phyloP scores from a whole-genome alignment of 2,113 vertebrate species.

The Salvelinus fontinalis region DNA sequence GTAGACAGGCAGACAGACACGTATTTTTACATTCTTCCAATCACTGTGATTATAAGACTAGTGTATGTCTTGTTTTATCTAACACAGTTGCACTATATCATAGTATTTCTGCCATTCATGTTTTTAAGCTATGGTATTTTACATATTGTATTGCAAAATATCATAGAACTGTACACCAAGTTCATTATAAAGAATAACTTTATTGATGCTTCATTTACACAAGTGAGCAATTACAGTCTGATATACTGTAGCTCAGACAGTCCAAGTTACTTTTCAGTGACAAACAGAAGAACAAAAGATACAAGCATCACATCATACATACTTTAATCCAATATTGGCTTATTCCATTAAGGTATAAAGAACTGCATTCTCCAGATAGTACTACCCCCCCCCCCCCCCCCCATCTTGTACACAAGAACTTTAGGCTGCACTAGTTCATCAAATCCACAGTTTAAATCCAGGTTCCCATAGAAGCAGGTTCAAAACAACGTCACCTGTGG shows the following conservation, averaged over 20 bases:
- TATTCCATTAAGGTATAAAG: slow-evolving; percentile 10
- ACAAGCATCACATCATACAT: slow-evolving; percentile 48
- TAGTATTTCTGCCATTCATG: no score
- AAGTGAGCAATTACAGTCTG: slow-evolving; percentile 37
- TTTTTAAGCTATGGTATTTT: no score
- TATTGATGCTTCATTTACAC: slow-evolving; percentile 49
- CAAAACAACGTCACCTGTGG: slow-evolving; percentile 11
- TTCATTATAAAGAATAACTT: slow-evolving; percentile 52
- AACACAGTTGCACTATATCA: no score
- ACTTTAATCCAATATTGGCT: slow-evolving; percentile 28
- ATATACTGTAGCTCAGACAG: slow-evolving; percentile 45
- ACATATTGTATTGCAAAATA: no score
- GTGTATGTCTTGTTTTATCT: no score
- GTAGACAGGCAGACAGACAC: no score
- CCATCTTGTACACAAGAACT: slow-evolving; percentile 9
- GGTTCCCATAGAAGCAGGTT: slow-evolving; percentile 11
- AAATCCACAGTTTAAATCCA: neutral
- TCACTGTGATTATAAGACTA: no score
- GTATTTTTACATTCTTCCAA: no score
- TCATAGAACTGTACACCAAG: no score
- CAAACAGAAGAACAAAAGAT: slow-evolving; percentile 20
- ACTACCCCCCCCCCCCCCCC: neutral
- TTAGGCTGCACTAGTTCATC: neutral
- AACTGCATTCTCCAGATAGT: slow-evolving; percentile 4
- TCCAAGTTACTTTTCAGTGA: slow-evolving; percentile 18